Evolutionary conservation across 2,888 invertebrate genomes (phyloP), one percentile per base, ranked within the genome.

Genomic region (Harmothoe impar): DNA sequence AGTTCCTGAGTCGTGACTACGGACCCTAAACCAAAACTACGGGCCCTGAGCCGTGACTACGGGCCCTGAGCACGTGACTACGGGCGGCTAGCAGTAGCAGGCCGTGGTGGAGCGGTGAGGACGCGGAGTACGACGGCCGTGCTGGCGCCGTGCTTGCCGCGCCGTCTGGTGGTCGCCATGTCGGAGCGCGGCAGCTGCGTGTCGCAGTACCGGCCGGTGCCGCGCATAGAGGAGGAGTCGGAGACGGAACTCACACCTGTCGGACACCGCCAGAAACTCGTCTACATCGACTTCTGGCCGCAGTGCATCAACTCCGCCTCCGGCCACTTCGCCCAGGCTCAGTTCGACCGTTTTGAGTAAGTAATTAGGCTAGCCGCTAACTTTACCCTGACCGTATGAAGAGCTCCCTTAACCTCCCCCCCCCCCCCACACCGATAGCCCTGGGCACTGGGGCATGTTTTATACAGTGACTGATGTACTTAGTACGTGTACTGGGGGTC

Each of bases 261-360:
- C 54, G 56, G 31, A 20, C 81, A 25, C 33, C 78, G 25, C 54
- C 81, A 72, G 62, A 91, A 77, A 25, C 89, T 92, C 52, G 54
- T 52, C 29, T 90, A 90, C 85, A 29, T 81, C 29, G 92, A 92
- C 52, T 92, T 92, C 91, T 92, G 92, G 92, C 92, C 92, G 0
- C 84, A 90, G 31, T 92, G 91, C 89, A 89, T 90, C 62, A 91
- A 92, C 84, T 91, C 91, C 81, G 77, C 77, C 31, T 81, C 89
- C 31, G 91, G 81, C 31, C 35, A 77, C 7, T 86, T 86, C 54
- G 33, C 31, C 33, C 86, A 54, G 68, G 91, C 89, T 35, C 43
- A 77, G 10, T 92, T 91, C 72, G 92, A 92, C 77, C 86, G 90
- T n/a, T 92, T 92, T 89, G 92, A 91, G 92, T 92, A 43, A 89